These are phyloP conservation scores for Amphibalanus amphitrite DNA, from an alignment of 1,140 invertebrate genomes.

Conservation along the genomic window DNA sequence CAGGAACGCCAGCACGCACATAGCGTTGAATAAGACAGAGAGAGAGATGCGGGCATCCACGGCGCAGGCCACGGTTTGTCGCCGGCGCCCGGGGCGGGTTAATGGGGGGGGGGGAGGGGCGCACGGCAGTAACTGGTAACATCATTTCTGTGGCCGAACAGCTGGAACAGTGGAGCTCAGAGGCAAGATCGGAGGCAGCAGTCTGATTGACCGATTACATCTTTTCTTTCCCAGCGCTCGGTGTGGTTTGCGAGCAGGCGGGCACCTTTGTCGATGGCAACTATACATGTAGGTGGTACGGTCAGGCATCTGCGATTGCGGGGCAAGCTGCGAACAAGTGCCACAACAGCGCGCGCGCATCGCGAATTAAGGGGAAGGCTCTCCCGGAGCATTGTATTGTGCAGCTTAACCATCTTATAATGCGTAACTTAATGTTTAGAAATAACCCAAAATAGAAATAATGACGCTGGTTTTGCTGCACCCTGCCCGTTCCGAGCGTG, in stretches of 20 bases:
- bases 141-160: background rate
- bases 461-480: too few species aligned
- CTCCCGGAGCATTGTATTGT: too few species aligned
- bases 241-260: constrained; percentile 62
- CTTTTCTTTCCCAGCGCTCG: constrained; percentile 51
- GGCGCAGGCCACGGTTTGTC: background rate
- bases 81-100: background rate
- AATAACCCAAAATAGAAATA: too few species aligned
- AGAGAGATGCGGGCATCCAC: background rate
- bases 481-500: too few species aligned
- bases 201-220: constrained; percentile 7
- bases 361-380: background rate
- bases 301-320: background rate
- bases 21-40: background rate
- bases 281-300: constrained; percentile 62
- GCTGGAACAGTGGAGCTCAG: background rate
- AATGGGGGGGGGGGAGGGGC: background rate
- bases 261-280: constrained; percentile 63
- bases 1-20: background rate
- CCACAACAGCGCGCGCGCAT: constrained; percentile 8
- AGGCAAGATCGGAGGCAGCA: background rate
- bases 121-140: constrained; percentile 5
- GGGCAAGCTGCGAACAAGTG: background rate
- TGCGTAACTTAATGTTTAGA: too few species aligned
- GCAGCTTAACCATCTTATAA: too few species aligned